These are phyloP conservation scores for Machimus rusticus DNA, from an alignment of 2,888 invertebrate genomes.

Conservation along the genomic window DNA sequence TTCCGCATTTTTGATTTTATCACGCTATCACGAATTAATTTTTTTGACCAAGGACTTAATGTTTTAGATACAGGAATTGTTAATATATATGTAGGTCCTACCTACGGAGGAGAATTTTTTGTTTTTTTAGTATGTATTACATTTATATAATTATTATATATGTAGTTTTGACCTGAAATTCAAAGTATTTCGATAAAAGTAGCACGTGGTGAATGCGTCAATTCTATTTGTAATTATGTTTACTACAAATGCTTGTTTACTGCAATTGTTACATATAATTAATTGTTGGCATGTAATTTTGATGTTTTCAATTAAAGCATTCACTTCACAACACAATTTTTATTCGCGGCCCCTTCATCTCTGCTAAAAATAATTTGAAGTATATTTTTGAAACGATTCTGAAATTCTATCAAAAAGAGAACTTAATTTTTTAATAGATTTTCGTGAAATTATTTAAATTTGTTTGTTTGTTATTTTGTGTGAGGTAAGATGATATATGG, in stretches of 20 bases:
- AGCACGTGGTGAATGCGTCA: not conserved
- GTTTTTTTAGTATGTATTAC: not conserved
- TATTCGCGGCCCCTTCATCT: not conserved
- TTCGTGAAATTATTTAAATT: not conserved
- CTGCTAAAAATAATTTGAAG: not conserved
- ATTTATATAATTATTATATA: not conserved
- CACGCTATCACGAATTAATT: not conserved
- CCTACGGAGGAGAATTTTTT: not conserved
- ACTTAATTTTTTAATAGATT: not conserved
- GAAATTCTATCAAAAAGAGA: not conserved
- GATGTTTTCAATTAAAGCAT: not conserved
- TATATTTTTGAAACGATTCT: not conserved
- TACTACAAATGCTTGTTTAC: not conserved
- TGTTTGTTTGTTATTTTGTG: not conserved
- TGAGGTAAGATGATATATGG: no score
- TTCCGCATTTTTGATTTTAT: not conserved
- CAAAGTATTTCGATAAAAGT: not conserved
- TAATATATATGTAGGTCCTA: not conserved
- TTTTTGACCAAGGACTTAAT: not conserved
- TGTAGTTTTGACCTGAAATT: not conserved
- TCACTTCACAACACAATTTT: not conserved
- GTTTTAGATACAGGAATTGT: not conserved
- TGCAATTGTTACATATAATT: not conserved
- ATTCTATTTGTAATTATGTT: not conserved
- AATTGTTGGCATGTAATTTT: not conserved